Evolutionary conservation across 92 coral and sea anemone genomes (phyloP).

Genomic region (Porites divaricata): DNA sequence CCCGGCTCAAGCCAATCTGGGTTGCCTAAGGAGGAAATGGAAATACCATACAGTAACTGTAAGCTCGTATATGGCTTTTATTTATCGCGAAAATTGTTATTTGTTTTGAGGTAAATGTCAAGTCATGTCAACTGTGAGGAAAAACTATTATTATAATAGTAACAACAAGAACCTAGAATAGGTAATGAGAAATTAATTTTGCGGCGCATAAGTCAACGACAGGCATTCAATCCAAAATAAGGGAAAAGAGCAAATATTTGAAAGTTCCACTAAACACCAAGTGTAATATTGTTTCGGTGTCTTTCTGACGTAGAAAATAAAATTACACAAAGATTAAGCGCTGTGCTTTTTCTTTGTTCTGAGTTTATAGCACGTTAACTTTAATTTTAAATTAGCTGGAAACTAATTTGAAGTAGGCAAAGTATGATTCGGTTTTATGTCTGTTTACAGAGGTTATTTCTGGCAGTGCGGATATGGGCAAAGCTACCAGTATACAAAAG

Average conservation of each 20-base stretch:
- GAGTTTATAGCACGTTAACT: neutral
- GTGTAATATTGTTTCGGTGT: slow-evolving; percentile 19
- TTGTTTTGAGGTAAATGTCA: neutral
- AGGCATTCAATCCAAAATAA: neutral
- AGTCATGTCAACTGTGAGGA: slow-evolving; percentile 1
- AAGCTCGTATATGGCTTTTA: neutral
- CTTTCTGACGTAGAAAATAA: neutral
- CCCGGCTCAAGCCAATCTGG: neutral
- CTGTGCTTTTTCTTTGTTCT: slow-evolving; percentile 19
- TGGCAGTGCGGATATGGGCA: neutral
- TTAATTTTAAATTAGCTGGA: slow-evolving; percentile 19
- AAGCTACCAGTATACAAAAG: neutral
- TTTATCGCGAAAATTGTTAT: neutral
- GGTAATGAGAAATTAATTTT: slow-evolving; percentile 23
- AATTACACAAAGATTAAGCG: slow-evolving; percentile 9
- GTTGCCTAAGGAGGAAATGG: neutral
- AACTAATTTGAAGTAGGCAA: neutral
- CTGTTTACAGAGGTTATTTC: slow-evolving; percentile 15
- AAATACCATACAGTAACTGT: neutral
- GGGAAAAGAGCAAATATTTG: slow-evolving; percentile 23
- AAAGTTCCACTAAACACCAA: neutral
- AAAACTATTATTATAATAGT: neutral
- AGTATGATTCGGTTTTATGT: neutral
- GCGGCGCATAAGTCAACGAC: slow-evolving; percentile 12
- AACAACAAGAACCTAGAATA: neutral